Evolutionary conservation across 1,140 invertebrate genomes (phyloP).

Genomic region (Drosophila sproati): DNA sequence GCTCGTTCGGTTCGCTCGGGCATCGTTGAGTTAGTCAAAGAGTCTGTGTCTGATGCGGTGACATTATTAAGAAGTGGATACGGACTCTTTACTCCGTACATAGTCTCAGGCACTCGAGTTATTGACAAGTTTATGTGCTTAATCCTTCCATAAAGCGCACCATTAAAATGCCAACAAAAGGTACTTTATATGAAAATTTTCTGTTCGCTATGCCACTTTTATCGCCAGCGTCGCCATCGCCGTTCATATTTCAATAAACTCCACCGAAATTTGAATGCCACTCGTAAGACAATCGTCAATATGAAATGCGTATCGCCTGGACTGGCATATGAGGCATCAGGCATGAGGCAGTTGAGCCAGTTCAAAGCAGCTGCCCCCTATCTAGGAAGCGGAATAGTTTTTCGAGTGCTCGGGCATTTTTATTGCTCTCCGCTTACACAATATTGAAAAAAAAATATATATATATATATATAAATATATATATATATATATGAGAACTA

Average conservation of each 20-base stretch:
- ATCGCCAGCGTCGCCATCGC: constrained; percentile 42
- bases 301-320: constrained; percentile 60
- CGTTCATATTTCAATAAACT: constrained; percentile 80
- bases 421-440: constrained; percentile 61
- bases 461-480: neutral
- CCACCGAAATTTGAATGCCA: constrained; percentile 74
- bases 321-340: too few species aligned
- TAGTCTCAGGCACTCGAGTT: constrained; percentile 69
- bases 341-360: constrained; percentile 48
- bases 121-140: constrained; percentile 84
- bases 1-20: constrained; percentile 42
- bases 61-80: constrained; percentile 71
- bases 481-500: too few species aligned
- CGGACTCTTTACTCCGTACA: constrained; percentile 23
- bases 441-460: constrained; percentile 52
- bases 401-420: constrained; percentile 70
- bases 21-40: constrained; percentile 66
- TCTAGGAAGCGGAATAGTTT: constrained; percentile 16
- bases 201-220: constrained; percentile 59
- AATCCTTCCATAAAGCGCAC: constrained; percentile 81
- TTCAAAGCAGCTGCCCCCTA: constrained; percentile 15
- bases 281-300: constrained; percentile 63
- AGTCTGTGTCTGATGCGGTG: constrained; percentile 52
- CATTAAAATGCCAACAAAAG: constrained; percentile 84
- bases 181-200: constrained; percentile 84